Evolutionary conservation across 1,140 invertebrate genomes (phyloP), one percentile per base, ranked within the genome.

Genomic region (Adoxophyes honmai): DNA sequence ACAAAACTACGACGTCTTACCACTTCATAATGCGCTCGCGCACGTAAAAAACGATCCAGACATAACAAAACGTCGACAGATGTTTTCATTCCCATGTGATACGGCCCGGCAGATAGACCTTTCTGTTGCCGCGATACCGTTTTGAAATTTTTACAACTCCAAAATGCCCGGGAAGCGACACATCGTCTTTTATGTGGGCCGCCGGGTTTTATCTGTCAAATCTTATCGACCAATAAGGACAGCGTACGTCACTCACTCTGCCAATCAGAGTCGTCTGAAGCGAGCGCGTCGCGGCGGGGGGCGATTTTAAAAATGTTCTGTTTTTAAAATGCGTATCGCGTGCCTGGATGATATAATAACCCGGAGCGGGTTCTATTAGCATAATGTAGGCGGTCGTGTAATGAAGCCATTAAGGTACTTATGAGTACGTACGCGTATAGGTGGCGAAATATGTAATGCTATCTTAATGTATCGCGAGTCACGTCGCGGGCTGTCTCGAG

Each of bases 171-270:
- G 70, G 67, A 70, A 68, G 71, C 62, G 75, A 80, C 78, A 80
- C 64, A 78, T 78, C 70, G 62, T 67, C 78, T 86, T 81, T 84
- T 70, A 80, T 78, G 74, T 73, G 66, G 70, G 66, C 79, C 76
- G 77, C 81, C 38, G 38, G 60, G 36, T 66, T 61, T 83, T 85
- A 88, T 86, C 82, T 72, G 78, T 83, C 73, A 78, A 73, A 86
- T 88, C 82, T 86, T 79, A 86, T 86, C 82, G 78, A 76, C 79
- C 77, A 78, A 82, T 85, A 81, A 77, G 81, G 79, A 82, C 76
- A 70, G 82, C 74, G 70, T 55, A 84, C 85, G 85, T 88, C 82
- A 86, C 80, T 86, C 85, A 83, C 68, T 73, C 75, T 81, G 81
- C 77, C 83, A 84, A 85, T 82, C 79, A 71, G 76, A 69, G 64